A percentile compares a stretch with the other conserved stretches of the same genome.
Evolutionary conservation across 2,888 invertebrate genomes (phyloP).

Genomic region (Tetranychus piercei): DNA sequence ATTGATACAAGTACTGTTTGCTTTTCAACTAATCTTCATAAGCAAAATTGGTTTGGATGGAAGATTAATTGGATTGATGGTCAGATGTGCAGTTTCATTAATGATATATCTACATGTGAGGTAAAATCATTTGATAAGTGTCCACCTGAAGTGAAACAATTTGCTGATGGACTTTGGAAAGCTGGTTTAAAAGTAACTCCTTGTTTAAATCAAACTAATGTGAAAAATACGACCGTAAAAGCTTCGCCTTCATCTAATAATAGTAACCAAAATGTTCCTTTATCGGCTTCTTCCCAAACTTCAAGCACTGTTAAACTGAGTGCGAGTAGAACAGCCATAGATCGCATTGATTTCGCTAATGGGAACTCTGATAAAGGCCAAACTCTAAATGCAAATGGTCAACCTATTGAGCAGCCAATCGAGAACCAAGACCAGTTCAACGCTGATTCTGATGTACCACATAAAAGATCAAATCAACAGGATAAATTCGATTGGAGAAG

Average conservation of each 20-base stretch:
- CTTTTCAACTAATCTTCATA: background rate
- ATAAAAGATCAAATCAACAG: no score
- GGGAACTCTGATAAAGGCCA: no score
- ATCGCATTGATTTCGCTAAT: no score
- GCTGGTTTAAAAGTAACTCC: background rate
- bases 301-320: no score
- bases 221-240: background rate
- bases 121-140: background rate
- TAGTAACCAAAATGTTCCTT: background rate
- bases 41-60: conserved; percentile 7
- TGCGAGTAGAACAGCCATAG: no score
- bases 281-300: no score
- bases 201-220: background rate
- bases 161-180: background rate
- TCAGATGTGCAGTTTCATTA: background rate
- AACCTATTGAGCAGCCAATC: no score
- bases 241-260: background rate
- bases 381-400: no score
- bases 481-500: no score
- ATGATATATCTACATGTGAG: background rate
- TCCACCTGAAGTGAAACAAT: background rate
- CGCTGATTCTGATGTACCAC: background rate
- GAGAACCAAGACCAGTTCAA: background rate
- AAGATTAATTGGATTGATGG: conserved; percentile 8
- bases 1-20: background rate